phyloP scores from a whole-genome alignment of 37 sponge, comb jelly and placozoan genomes.

The Axinella damicornis region DNA sequence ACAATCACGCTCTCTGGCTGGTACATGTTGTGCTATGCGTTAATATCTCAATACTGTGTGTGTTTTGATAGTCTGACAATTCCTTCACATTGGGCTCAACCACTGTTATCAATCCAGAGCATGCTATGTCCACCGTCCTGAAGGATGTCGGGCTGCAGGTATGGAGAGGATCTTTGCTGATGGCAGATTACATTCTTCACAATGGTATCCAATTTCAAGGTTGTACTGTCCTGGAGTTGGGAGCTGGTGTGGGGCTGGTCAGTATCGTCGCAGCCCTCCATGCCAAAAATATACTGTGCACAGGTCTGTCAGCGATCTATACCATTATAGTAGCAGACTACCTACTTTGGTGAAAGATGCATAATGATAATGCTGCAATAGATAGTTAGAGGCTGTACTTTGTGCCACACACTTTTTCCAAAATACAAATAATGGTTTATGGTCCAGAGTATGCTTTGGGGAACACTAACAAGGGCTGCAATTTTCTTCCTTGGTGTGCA shows the following conservation, averaged over 20 bases:
- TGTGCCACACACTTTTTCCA: too few relatives aligned
- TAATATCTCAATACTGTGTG: too few relatives aligned
- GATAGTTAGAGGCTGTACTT: not conserved
- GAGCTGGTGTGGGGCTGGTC: constrained; percentile 56
- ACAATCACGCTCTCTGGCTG: too few relatives aligned
- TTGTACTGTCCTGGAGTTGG: constrained; percentile 44
- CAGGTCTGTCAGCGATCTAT: constrained; percentile 48
- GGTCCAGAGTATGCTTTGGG: too few relatives aligned
- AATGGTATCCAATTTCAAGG: constrained; percentile 1
- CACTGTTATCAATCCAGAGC: constrained; percentile 11
- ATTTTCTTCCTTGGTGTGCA: constrained; percentile 2
- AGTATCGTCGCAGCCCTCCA: constrained; percentile 33
- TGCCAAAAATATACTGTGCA: constrained; percentile 38
- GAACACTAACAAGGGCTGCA: not conserved
- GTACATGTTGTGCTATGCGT: too few relatives aligned
- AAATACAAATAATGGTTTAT: too few relatives aligned
- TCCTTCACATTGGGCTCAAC: too few relatives aligned
- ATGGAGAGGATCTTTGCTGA: constrained; percentile 60
- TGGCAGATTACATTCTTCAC: constrained; percentile 50
- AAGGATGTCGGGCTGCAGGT: constrained; percentile 45
- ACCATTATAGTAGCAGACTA: not conserved
- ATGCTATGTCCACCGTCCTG: constrained; percentile 49
- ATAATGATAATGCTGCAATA: constrained; percentile 1
- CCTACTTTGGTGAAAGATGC: too few relatives aligned
- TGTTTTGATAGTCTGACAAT: too few relatives aligned